Percentiles rank a stretch among this genome's conserved stretches.
phyloP scores from a whole-genome alignment of 2,113 vertebrate genomes.

The Hoplias malabaricus region DNA sequence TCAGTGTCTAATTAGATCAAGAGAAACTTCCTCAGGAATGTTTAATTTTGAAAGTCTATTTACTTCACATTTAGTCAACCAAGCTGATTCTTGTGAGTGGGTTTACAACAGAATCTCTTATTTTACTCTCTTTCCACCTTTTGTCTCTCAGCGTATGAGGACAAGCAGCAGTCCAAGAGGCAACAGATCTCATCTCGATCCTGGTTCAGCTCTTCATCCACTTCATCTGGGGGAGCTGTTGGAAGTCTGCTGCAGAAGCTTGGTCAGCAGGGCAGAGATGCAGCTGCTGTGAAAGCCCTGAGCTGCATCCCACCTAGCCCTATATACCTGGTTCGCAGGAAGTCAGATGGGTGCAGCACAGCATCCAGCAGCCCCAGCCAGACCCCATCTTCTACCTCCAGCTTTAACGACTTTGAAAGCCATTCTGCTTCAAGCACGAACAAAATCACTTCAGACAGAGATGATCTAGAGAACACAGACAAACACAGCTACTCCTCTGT shows the following conservation, averaged over 20 bases:
- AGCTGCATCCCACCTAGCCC: constrained; percentile 36
- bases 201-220: constrained; percentile 71
- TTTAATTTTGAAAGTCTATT: neutral
- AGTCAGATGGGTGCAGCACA: neutral
- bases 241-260: constrained; percentile 74
- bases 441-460: neutral
- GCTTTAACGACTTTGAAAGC: neutral
- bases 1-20: too few relatives aligned
- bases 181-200: constrained; percentile 80
- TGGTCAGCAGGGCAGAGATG: constrained; percentile 68
- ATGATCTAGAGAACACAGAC: neutral
- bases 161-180: constrained; percentile 81
- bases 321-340: constrained; percentile 58
- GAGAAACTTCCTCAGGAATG: too few relatives aligned
- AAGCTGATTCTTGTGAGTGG: neutral
- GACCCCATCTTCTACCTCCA: neutral
- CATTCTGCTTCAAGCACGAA: constrained; percentile 32
- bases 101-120: neutral
- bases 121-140: neutral
- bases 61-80: too few relatives aligned
- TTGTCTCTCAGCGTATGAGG: constrained; percentile 77
- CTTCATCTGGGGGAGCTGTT: constrained; percentile 55
- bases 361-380: neutral
- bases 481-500: neutral
- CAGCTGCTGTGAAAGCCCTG: constrained; percentile 62